phyloP scores from a whole-genome alignment of 2,113 vertebrate species.

The Hemiprocne comata region DNA sequence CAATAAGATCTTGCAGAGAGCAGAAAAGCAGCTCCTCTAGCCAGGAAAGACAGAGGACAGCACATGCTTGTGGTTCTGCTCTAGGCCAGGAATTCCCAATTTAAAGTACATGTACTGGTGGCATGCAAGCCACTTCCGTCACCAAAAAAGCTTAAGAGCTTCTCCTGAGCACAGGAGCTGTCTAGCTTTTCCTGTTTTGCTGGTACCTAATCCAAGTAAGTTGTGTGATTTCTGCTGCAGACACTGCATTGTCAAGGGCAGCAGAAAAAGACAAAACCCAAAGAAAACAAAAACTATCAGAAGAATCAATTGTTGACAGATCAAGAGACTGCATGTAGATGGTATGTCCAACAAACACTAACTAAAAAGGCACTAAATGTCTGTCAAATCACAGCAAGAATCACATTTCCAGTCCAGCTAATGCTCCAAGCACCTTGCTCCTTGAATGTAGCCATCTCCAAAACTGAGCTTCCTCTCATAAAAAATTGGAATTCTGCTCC shows the following conservation, averaged over 20 bases:
- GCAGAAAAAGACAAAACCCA: background rate
- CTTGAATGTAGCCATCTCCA: background rate
- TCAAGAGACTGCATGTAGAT: background rate
- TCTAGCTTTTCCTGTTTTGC: background rate
- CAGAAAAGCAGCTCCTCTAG: background rate
- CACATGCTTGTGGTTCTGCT: background rate
- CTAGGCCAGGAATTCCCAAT: conserved; percentile 1
- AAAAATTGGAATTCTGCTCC: background rate
- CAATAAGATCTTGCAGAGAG: background rate
- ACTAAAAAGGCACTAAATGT: background rate
- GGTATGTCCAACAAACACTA: background rate
- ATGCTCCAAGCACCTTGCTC: background rate
- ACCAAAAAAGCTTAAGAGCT: background rate
- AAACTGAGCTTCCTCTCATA: background rate
- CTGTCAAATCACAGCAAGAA: background rate
- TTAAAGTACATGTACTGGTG: background rate
- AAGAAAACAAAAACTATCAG: background rate
- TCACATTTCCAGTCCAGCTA: background rate
- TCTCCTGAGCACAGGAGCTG: background rate
- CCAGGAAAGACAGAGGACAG: background rate
- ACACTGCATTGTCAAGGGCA: background rate
- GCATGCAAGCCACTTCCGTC: background rate
- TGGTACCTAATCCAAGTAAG: background rate
- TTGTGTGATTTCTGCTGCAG: background rate
- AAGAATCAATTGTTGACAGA: background rate